These are phyloP conservation scores for Entomobrya proxima DNA, from an alignment of 2,888 invertebrate species.

Conservation along the genomic window DNA sequence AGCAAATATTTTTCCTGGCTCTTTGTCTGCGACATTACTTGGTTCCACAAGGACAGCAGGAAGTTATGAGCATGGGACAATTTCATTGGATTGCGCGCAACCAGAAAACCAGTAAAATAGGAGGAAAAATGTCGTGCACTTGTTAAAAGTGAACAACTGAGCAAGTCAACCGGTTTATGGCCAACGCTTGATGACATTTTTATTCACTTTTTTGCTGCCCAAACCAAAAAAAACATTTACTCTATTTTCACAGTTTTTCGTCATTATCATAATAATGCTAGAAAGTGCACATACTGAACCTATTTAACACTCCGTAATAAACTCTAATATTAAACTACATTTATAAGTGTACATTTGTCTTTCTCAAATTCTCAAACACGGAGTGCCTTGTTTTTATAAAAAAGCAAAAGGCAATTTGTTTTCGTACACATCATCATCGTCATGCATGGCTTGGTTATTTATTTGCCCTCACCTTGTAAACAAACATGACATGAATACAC, in stretches of 20 bases:
- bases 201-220: slow-evolving; percentile 67
- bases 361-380: neutral
- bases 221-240: neutral
- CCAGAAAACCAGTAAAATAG: too few species aligned
- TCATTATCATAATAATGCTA: slow-evolving; percentile 17
- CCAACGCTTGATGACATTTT: slow-evolving; percentile 74
- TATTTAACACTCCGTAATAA: neutral
- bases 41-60: neutral
- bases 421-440: slow-evolving; percentile 12
- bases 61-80: slow-evolving; percentile 18
- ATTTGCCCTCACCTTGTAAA: slow-evolving; percentile 46
- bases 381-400: neutral
- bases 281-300: neutral
- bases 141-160: slow-evolving; percentile 71
- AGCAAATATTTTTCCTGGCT: too few species aligned
- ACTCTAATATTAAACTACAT: too few species aligned
- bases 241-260: slow-evolving; percentile 30
- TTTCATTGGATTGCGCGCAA: neutral
- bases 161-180: slow-evolving; percentile 72
- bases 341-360: too few species aligned
- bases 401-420: slow-evolving; percentile 19
- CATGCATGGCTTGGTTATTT: slow-evolving; percentile 38
- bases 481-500: slow-evolving; percentile 40
- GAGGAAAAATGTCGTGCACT: slow-evolving; percentile 37
- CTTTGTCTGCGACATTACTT: too few species aligned